Conservation (phyloP, 2,888 invertebrate genomes). For the Lithophane socia region DNA sequence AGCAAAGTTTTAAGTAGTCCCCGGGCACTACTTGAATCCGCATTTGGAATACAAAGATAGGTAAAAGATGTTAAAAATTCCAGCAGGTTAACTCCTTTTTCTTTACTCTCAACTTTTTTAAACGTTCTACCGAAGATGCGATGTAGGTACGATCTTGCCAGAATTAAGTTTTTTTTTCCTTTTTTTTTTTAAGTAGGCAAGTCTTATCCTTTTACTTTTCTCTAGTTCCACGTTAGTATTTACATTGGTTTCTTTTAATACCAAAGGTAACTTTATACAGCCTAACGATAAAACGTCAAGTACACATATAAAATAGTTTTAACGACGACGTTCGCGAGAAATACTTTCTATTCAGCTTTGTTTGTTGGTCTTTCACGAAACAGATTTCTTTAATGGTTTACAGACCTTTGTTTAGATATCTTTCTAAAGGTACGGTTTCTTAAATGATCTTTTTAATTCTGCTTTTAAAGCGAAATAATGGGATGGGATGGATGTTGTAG, state of each 20-base stretch:
- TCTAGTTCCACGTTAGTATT: slow-evolving; percentile 30
- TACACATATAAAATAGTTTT: slow-evolving; percentile 64
- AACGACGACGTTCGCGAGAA: slow-evolving; percentile 51
- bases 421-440: slow-evolving; percentile 19
- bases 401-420: slow-evolving; percentile 33
- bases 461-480: slow-evolving; percentile 21
- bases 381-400: slow-evolving; percentile 46
- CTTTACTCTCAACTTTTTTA: slow-evolving; percentile 18
- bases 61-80: slow-evolving; percentile 45
- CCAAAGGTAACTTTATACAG: slow-evolving; percentile 54
- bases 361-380: slow-evolving; percentile 47
- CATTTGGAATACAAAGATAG: slow-evolving; percentile 56
- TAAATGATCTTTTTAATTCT: slow-evolving; percentile 23
- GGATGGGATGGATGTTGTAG: slow-evolving; percentile 33
- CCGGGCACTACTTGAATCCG: slow-evolving; percentile 55
- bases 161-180: background rate
- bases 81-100: slow-evolving; percentile 36
- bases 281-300: slow-evolving; percentile 61
- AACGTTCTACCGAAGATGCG: slow-evolving; percentile 3
- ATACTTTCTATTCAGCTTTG: slow-evolving; percentile 56
- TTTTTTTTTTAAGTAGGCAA: background rate
- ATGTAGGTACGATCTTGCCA: background rate
- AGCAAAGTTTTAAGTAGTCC: slow-evolving; percentile 57
- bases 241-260: slow-evolving; percentile 42
- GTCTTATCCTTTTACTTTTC: slow-evolving; percentile 8